phyloP scores from a whole-genome alignment of 2,113 vertebrate species.

The Marcusenius ussheri region DNA sequence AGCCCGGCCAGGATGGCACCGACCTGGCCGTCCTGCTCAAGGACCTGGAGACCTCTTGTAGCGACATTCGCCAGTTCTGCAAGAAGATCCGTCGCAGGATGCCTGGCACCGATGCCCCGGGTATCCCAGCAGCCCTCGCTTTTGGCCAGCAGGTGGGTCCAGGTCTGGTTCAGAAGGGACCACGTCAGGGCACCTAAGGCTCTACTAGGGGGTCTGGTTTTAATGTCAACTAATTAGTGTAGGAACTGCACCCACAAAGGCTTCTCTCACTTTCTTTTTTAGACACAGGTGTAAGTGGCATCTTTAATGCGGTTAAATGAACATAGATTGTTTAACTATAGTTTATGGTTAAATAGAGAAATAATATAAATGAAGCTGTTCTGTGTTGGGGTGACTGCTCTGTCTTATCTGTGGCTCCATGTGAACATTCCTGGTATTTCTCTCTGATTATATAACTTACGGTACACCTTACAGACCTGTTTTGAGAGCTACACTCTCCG shows the following conservation, averaged over 20 bases:
- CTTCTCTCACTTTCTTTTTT: neutral
- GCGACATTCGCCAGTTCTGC: conserved; percentile 92
- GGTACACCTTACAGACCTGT: neutral
- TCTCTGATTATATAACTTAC: neutral
- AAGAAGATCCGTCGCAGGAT: conserved; percentile 96
- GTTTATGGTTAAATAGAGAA: neutral
- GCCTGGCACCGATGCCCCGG: conserved; percentile 87
- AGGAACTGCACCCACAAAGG: neutral
- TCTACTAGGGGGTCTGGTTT: neutral
- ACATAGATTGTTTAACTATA: neutral
- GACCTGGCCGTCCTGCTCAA: conserved; percentile 79
- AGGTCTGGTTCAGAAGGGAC: neutral
- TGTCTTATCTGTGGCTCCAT: neutral
- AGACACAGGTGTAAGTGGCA: neutral
- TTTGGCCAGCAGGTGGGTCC: conserved; percentile 72
- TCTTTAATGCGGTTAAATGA: neutral
- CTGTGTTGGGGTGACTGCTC: neutral
- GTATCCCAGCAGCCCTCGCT: conserved; percentile 78
- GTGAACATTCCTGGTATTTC: neutral
- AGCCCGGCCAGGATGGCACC: conserved; percentile 77
- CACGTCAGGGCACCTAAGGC: neutral
- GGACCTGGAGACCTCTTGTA: conserved; percentile 91
- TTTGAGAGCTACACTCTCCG: neutral
- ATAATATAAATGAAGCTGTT: neutral
- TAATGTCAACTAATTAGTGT: neutral